Evolutionary conservation across 2,113 vertebrate genomes (phyloP).

Genomic region (Halichoerus grypus): DNA sequence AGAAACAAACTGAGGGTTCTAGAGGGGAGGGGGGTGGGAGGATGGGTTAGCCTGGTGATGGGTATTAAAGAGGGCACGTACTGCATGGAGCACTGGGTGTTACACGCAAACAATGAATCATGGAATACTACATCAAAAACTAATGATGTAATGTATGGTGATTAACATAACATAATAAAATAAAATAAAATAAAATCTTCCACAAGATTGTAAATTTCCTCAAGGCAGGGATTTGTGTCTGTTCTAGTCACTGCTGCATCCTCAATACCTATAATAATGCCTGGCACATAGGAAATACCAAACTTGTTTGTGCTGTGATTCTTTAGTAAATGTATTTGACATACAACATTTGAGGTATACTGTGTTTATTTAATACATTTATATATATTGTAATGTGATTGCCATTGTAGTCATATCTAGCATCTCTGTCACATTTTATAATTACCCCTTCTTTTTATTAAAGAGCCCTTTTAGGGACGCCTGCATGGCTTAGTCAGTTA

Average conservation of each 20-base stretch:
- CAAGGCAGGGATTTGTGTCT: not conserved
- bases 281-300: not conserved
- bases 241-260: not conserved
- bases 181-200: not conserved
- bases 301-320: not conserved
- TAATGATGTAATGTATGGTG: too few relatives aligned
- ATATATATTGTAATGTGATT: not conserved
- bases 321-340: not conserved
- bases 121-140: too few relatives aligned
- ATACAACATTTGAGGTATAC: not conserved
- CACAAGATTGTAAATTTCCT: not conserved
- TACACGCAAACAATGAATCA: too few relatives aligned
- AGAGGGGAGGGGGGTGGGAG: too few relatives aligned
- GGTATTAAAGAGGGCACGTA: too few relatives aligned
- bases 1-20: too few relatives aligned
- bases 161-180: too few relatives aligned
- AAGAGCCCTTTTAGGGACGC: not conserved
- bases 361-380: not conserved
- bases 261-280: not conserved
- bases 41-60: too few relatives aligned
- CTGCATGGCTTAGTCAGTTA: not conserved
- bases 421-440: not conserved
- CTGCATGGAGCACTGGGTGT: too few relatives aligned
- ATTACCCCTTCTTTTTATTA: not conserved
- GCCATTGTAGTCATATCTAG: not conserved